Percentiles rank a stretch among this genome's conserved stretches.
phyloP scores from a whole-genome alignment of 2,888 invertebrate species.

The Onchidella celtica region DNA sequence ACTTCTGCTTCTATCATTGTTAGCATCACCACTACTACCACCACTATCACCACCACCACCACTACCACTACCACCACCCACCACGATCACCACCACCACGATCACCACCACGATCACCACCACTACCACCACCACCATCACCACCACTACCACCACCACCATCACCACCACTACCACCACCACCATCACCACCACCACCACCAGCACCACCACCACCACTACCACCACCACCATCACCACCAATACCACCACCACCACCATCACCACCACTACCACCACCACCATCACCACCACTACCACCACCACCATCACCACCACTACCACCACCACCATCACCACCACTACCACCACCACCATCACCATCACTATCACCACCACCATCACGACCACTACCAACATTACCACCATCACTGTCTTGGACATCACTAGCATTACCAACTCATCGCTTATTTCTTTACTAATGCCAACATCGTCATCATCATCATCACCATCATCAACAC shows the following conservation, averaged over 20 bases:
- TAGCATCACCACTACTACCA: not conserved
- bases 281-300: not conserved
- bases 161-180: conserved; percentile 9
- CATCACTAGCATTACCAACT: not conserved
- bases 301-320: not conserved
- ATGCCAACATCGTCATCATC: not conserved
- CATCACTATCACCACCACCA: not conserved
- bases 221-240: not conserved
- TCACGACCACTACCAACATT: not conserved
- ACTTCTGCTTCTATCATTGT: not conserved
- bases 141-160: conserved; percentile 7
- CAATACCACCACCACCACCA: not conserved
- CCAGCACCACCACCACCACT: not conserved
- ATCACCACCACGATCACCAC: not conserved
- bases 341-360: not conserved
- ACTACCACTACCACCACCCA: not conserved
- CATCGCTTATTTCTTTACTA: not conserved
- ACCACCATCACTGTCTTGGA: not conserved
- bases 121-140: not conserved
- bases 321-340: not conserved
- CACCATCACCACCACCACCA: not conserved
- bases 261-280: not conserved
- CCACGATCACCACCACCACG: not conserved
- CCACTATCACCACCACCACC: not conserved
- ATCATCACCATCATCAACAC: not conserved